These are phyloP conservation scores for Tenualosa thibaudeaui DNA, from an alignment of 2,797 vertebrate species.

Conservation along the genomic window DNA sequence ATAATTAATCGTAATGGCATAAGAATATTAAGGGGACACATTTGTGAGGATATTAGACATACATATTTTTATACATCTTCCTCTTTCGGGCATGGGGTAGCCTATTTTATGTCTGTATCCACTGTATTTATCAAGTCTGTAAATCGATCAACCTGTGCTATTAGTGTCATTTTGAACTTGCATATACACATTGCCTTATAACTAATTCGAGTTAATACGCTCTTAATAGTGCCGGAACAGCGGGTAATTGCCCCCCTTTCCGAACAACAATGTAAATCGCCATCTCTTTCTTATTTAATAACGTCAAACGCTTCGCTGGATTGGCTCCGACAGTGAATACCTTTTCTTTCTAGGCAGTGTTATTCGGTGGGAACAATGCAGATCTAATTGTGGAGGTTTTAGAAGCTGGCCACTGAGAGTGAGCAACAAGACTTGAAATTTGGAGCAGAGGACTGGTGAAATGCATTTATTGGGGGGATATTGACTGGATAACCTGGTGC, in stretches of 20 bases:
- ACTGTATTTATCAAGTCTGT: not conserved
- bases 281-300: slow-evolving; percentile 98
- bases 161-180: slow-evolving; percentile 69
- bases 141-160: slow-evolving; percentile 52
- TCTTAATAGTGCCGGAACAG: slow-evolving; percentile 89
- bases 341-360: slow-evolving; percentile 81
- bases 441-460: slow-evolving; percentile 67
- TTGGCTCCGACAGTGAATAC: slow-evolving; percentile 83
- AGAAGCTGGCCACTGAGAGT: slow-evolving; percentile 82
- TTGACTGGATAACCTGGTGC: not conserved
- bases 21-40: not conserved
- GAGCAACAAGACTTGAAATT: slow-evolving; percentile 80
- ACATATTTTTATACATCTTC: not conserved
- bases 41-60: not conserved
- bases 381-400: slow-evolving; percentile 83
- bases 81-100: not conserved
- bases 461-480: not conserved
- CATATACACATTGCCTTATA: slow-evolving; percentile 82
- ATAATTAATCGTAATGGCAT: not conserved
- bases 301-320: slow-evolving; percentile 91
- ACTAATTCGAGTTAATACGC: slow-evolving; percentile 93
- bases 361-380: slow-evolving; percentile 82
- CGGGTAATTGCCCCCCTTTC: slow-evolving; percentile 88
- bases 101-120: no score
- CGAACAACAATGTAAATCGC: slow-evolving; percentile 87